phyloP scores from a whole-genome alignment of 2,113 vertebrate genomes.

The Pelobates fuscus region DNA sequence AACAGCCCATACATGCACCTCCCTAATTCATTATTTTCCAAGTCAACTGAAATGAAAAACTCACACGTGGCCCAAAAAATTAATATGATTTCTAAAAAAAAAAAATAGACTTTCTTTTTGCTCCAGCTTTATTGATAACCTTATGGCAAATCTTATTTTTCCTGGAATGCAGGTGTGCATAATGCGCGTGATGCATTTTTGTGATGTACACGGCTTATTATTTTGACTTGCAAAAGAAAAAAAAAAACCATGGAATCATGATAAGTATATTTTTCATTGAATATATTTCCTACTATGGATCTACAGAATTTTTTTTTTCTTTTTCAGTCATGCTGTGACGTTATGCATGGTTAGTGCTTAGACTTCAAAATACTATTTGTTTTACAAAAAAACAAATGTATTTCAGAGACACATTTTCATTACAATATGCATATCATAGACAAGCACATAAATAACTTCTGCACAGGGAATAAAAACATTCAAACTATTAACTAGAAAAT shows the following conservation, averaged over 20 bases:
- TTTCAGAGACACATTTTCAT: slow-evolving; percentile 48
- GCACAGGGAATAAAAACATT: slow-evolving; percentile 50
- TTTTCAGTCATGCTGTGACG: slow-evolving; percentile 24
- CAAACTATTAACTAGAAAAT: slow-evolving; percentile 52
- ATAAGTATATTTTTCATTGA: neutral
- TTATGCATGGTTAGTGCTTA: slow-evolving; percentile 39
- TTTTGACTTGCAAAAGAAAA: neutral
- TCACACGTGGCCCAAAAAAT: neutral
- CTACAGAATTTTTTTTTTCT: slow-evolving; percentile 3
- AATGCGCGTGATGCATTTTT: neutral
- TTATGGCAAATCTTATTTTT: neutral
- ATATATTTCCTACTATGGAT: slow-evolving; percentile 6
- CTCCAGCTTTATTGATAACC: neutral
- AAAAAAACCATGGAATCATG: neutral
- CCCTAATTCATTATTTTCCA: neutral
- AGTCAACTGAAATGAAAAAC: neutral
- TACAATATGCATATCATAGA: slow-evolving; percentile 50
- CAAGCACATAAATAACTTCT: slow-evolving; percentile 51
- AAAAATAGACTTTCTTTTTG: neutral
- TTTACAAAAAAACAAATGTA: slow-evolving; percentile 41
- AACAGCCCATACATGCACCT: neutral
- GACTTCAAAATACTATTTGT: slow-evolving; percentile 34
- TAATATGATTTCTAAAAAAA: neutral
- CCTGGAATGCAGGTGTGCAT: neutral
- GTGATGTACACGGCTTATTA: neutral